Evolutionary conservation across 2,888 invertebrate genomes (phyloP), one percentile per base, ranked within the genome.

Genomic region (Xanthia icteritia): DNA sequence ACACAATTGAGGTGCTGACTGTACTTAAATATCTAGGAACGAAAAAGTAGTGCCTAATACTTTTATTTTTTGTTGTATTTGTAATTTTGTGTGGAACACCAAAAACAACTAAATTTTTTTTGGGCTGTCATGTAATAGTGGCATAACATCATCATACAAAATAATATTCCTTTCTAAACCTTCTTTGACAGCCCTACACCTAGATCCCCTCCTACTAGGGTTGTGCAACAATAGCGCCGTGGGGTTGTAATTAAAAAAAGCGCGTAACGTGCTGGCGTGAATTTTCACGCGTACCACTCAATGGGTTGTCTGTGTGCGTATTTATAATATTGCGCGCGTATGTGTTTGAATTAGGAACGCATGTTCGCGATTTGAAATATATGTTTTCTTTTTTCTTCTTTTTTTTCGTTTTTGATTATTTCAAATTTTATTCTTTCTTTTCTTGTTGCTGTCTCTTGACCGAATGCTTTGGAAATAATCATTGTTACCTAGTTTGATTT

Each of bases 191-290:
- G 56, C 95, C 95, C 94, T 94, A 92, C 82, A 73, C 70, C 91
- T 93, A 93, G 94, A 92, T 91, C 92, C 93, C 93, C 93, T 92
- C 89, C 89, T 89, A 88, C 90, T 93, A 94, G 94, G 93, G 94
- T 88, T 89, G 92, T 89, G 90, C 91, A 91, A 96, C 96, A 96
- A 96, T 95, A 92, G 95, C 94, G 90, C 94, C 90, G 92, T 93
- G 92, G 95, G 95, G 95, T 92, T 91, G 94, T 96, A 95, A 96
- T 96, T 96, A 95, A 95, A 96, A 94, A 95, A 94, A 93, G 93
- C 92, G 92, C 92, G 92, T 89, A 90, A 92, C 90, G 88, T 86
- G 90, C 88, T 92, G 95, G 96, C 93, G 96, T 94, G 95, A 96
- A 95, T 92, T 93, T 96, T 96, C 96, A 95, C 96, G 96, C 96